Evolutionary conservation across 2,888 invertebrate genomes (phyloP).

Genomic region (Amblyjoppa proteus): DNA sequence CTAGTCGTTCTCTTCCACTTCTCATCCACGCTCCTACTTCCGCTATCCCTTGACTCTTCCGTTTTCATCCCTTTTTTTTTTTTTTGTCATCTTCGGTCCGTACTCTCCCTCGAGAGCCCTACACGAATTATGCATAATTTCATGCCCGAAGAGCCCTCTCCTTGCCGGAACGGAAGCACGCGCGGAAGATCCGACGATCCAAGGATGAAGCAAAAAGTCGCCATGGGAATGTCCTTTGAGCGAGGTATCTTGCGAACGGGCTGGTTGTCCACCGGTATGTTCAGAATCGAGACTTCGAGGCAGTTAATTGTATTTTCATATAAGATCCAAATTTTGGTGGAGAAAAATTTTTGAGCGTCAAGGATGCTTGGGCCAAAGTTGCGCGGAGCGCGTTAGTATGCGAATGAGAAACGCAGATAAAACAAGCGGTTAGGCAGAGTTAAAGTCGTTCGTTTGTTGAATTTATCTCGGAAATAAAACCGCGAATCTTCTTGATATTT

Average conservation of each 20-base stretch:
- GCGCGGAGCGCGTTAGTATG: too few relatives aligned
- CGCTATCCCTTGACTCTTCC: slow-evolving; percentile 38
- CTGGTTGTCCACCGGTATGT: not conserved
- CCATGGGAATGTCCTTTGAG: not conserved
- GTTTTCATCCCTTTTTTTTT: slow-evolving; percentile 9
- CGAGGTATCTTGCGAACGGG: not conserved
- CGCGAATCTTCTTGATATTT: too few relatives aligned
- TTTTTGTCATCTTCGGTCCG: slow-evolving; percentile 23
- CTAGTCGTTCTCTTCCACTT: not conserved
- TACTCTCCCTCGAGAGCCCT: slow-evolving; percentile 37
- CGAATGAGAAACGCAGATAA: too few relatives aligned
- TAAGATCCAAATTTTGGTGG: not conserved
- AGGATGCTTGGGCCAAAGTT: too few relatives aligned
- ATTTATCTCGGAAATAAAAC: too few relatives aligned
- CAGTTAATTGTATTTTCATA: not conserved
- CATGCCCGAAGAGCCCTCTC: slow-evolving; percentile 47
- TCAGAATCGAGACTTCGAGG: not conserved
- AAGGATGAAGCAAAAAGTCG: slow-evolving; percentile 21
- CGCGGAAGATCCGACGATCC: slow-evolving; percentile 24
- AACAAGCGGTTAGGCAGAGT: too few relatives aligned
- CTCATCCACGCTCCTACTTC: slow-evolving; percentile 31
- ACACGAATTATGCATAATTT: slow-evolving; percentile 61
- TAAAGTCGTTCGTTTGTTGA: too few relatives aligned
- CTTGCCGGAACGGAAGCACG: not conserved
- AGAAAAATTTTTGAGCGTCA: too few relatives aligned